Evolutionary conservation across 1,140 invertebrate genomes (phyloP), one percentile per base, ranked within the genome.

Genomic region (Drosophila ohnishii): DNA sequence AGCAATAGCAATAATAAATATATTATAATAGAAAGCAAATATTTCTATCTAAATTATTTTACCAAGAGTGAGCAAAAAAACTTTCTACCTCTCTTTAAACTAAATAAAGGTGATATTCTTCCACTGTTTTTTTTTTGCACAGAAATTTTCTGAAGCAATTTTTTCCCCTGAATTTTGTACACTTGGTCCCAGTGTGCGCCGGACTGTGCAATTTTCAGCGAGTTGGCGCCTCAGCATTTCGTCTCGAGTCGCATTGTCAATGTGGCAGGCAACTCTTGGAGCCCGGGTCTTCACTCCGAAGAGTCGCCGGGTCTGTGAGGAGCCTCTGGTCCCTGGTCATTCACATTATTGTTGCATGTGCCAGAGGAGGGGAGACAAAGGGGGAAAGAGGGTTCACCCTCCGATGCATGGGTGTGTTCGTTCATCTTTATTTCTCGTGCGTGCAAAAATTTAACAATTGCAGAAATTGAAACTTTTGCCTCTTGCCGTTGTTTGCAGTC

Each of bases 361-460:
- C 22, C 16, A 13, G 14, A 5, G 37, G 25, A 6, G 14, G 22
- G 9, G 19, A 28, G 11, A 13, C 3, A 2, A 9, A 2, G 35
- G 14, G n/a, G 39, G 47, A 9, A 1, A 35, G 40, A 30, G 25
- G 25, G 25, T 6, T 28, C 5, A 28, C 47, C 40, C 35, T 22
- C 42, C 19, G 13, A 25, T 55, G 30, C 34, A 60, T 66, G 37
- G 61, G 44, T 75, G 65, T 65, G 67, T 80, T 69, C 64, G 83
- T 78, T 85, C 75, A 82, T 82, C 78, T 86, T 85, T 84, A 86
- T 81, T 75, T 84, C 78, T 86, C 77, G 81, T 85, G 82, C 82
- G 82, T 85, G 82, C 82, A 86, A 84, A 84, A 84, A 84, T 84
- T 84, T 82, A 87, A 87, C 83, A 85, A 85, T 85, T 87, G 82